Base-by-base conservation (phyloP, 1,140 invertebrate species). In the Trialeurodes vaporariorum region DNA sequence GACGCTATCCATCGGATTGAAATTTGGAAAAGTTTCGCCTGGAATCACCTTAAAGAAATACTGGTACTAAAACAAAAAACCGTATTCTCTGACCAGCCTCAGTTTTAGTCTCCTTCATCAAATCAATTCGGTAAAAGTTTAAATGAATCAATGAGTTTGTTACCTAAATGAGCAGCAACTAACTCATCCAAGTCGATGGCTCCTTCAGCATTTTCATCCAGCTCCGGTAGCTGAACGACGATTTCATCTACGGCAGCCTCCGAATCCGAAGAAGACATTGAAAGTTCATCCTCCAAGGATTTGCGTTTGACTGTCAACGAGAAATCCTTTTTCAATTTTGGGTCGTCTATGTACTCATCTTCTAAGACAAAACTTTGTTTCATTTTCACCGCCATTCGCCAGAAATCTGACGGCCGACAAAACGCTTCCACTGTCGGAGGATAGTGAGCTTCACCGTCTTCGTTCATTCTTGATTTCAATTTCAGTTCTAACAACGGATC, bases 391-490 rank as follows among this genome's bases (percentile, higher is more conserved):
- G 83, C 82, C 74, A 81, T 79, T 69, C 79, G 77, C 21, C 81
- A 77, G 69, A 81, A 86, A 74, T 82, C 81, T 0, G 83, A 83
- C 0, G 84, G 81, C 22, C 80, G 75, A 70, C 79, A 80, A 69
- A 82, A 80, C 1, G 78, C 72, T 70, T 60, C 67, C 49, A 63
- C 59, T 26, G 27, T 59, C 2, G 67, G 64, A 2, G 64, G 64
- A 17, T 49, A 49, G 34, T 49, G 34, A 49, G 34, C 34, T 22
- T 66, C 63, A 65, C 67, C n/a, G 49, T 60, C 59, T 59, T 65
- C 65, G 49, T 25, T n/a, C 49, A 25, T 26, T 11, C 21, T 40
- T 26, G 63, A 24, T 61, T 24, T 24, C 25, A 5, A n/a, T 61
- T 61, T 61, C 25, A 61, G 24, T 63, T 63, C 27, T 21, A 63